These are phyloP conservation scores for Coelopa frigida DNA, from an alignment of 1,140 invertebrate genomes.

Conservation along the genomic window DNA sequence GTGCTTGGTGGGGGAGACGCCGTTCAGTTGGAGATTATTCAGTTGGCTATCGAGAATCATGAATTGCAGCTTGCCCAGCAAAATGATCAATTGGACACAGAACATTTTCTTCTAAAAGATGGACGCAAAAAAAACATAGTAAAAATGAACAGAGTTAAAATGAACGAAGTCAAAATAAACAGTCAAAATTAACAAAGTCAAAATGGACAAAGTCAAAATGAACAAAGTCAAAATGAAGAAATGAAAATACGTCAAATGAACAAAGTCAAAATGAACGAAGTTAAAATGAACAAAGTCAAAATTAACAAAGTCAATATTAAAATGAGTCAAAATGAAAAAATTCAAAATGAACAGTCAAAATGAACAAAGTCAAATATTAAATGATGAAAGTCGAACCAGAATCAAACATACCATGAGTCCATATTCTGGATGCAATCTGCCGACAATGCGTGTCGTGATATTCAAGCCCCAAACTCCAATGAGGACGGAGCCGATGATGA, in stretches of 20 bases:
- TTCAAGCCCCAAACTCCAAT: slow-evolving; percentile 37
- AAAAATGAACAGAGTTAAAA: no score
- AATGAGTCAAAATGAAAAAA: no score
- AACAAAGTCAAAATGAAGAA: no score
- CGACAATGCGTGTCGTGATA: slow-evolving; percentile 34
- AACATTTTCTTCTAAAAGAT: slow-evolving; percentile 39
- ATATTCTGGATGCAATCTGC: slow-evolving; percentile 26
- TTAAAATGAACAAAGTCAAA: no score
- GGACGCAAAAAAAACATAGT: no score
- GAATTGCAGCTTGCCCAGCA: slow-evolving; percentile 38
- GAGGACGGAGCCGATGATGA: slow-evolving; percentile 30
- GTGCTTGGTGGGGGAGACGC: slow-evolving; percentile 39
- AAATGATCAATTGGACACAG: slow-evolving; percentile 31
- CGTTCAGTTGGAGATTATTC: slow-evolving; percentile 26
- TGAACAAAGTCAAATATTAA: not conserved
- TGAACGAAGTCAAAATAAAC: no score
- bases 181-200: no score
- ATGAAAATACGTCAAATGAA: no score
- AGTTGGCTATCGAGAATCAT: slow-evolving; percentile 33
- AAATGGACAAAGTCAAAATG: no score
- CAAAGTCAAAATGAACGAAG: no score
- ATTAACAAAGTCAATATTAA: no score
- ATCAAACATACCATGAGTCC: slow-evolving; percentile 24
- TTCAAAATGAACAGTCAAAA: no score
- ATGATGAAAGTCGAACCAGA: not conserved